phyloP scores from a whole-genome alignment of 2,113 vertebrate species.

The Rhinogobius similis region DNA sequence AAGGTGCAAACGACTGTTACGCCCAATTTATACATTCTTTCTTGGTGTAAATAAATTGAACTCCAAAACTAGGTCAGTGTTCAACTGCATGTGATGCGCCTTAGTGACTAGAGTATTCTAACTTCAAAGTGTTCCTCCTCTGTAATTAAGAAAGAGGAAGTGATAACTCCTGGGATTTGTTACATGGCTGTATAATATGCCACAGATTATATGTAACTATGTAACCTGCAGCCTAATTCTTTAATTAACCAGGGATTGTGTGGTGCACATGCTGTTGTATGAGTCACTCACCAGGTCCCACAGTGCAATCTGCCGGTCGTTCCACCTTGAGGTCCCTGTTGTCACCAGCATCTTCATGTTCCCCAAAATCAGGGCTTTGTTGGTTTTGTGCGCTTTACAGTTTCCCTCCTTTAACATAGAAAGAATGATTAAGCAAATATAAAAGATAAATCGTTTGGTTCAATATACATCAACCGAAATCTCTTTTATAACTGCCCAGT shows the following conservation, averaged over 20 bases:
- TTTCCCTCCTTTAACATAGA: slow-evolving; percentile 80
- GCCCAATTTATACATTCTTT: not conserved
- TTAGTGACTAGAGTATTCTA: not conserved
- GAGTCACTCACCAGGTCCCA: slow-evolving; percentile 72
- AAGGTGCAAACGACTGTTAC: not conserved
- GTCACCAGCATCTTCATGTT: slow-evolving; percentile 86
- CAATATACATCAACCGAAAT: not conserved
- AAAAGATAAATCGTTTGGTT: not conserved
- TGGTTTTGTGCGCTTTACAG: slow-evolving; percentile 83
- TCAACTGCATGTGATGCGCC: not conserved
- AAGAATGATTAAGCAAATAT: not conserved
- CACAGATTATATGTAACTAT: not conserved
- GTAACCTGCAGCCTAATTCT: not conserved
- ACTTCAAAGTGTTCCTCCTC: not conserved
- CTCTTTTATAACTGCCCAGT: not conserved
- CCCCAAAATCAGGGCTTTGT: slow-evolving; percentile 88
- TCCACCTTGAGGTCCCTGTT: slow-evolving; percentile 87
- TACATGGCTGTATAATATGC: slow-evolving; percentile 1
- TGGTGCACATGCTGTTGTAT: not conserved
- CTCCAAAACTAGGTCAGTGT: not conserved
- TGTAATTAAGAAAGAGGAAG: not conserved
- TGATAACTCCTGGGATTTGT: not conserved
- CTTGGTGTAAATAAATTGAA: not conserved
- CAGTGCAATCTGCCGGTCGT: slow-evolving; percentile 87
- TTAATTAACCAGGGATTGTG: not conserved